Conservation (phyloP, 2,797 vertebrate species). For the Vultur gryphus region DNA sequence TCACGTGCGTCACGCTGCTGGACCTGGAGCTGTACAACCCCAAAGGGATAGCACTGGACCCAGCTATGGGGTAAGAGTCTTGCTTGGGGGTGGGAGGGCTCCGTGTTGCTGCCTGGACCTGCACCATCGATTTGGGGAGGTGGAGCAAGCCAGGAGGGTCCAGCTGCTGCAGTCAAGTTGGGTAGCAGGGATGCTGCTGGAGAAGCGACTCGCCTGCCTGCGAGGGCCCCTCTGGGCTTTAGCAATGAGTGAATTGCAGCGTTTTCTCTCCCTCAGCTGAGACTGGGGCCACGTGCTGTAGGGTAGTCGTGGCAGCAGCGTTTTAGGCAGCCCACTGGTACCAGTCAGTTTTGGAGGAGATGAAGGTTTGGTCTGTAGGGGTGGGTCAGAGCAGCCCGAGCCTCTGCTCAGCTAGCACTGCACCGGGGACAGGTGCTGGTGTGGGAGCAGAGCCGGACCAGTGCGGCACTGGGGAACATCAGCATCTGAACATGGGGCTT, state of each 20-base stretch:
- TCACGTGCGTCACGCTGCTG: conserved; percentile 92
- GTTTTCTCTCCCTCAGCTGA: background rate
- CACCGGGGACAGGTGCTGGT: background rate
- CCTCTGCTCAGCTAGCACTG: background rate
- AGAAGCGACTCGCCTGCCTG: accelerated
- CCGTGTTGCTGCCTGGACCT: background rate
- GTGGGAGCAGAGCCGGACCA: background rate
- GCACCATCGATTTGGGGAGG: accelerated
- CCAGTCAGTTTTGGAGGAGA: background rate
- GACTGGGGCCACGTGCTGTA: background rate
- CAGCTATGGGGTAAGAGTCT: conserved; percentile 88
- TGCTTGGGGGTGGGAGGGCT: background rate
- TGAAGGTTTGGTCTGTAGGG: background rate
- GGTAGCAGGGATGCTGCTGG: background rate
- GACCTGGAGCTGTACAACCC: conserved; percentile 95
- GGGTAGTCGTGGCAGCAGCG: background rate
- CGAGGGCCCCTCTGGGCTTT: background rate
- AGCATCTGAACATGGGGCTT: background rate
- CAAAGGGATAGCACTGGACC: conserved; percentile 94
- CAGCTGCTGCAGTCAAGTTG: background rate
- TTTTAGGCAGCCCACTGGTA: background rate
- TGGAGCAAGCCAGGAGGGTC: background rate
- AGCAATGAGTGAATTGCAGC: background rate
- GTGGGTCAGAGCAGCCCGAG: background rate
- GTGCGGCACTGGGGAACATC: background rate